These are phyloP conservation scores for Atta texana DNA, from an alignment of 1,140 invertebrate species.

Conservation along the genomic window DNA sequence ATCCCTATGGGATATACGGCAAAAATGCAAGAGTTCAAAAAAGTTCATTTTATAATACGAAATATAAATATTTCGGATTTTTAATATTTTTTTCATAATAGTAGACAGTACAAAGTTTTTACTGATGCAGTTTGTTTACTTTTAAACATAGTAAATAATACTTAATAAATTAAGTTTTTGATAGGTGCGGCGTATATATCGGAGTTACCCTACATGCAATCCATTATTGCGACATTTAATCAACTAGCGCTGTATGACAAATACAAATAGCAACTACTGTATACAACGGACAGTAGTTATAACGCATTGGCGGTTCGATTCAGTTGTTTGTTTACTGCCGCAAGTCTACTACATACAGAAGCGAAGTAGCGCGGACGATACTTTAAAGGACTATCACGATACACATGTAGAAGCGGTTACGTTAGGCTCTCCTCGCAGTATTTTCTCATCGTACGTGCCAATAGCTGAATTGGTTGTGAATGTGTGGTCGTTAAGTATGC, in stretches of 20 bases:
- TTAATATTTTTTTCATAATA: no score
- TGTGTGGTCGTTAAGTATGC: not conserved
- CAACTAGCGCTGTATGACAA: constrained; percentile 51
- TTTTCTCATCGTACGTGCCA: constrained; percentile 77
- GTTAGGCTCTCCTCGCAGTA: constrained; percentile 72
- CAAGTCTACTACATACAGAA: constrained; percentile 21
- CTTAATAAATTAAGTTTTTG: no score
- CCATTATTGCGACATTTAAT: constrained; percentile 61
- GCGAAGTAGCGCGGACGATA: constrained; percentile 55
- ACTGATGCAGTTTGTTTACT: no score
- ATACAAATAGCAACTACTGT: constrained; percentile 58
- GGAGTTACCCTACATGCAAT: not conserved
- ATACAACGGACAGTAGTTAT: constrained; percentile 40
- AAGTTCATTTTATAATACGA: no score
- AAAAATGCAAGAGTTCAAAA: no score
- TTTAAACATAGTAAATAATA: no score
- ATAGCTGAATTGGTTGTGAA: constrained; percentile 58
- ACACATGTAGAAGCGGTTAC: constrained; percentile 60
- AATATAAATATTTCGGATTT: no score
- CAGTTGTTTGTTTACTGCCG: constrained; percentile 44
- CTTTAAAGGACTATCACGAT: constrained; percentile 61
- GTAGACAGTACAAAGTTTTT: no score
- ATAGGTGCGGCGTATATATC: no score
- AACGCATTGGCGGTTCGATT: constrained; percentile 23
- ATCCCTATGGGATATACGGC: no score